Evolutionary conservation across 2,888 invertebrate species (phyloP), one percentile per base, ranked within the genome.

Genomic region (Cerastis leucographa): DNA sequence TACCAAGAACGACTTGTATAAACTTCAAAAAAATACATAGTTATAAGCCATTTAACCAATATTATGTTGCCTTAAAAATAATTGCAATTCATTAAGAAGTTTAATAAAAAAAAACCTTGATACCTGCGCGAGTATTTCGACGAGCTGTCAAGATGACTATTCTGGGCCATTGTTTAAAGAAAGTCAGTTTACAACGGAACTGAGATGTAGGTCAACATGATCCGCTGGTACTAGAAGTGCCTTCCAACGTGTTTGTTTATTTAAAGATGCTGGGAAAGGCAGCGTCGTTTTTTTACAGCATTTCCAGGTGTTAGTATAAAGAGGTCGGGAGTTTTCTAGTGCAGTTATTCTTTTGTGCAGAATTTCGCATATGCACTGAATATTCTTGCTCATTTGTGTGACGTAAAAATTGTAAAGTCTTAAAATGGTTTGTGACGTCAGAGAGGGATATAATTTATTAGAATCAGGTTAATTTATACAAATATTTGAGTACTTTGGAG

Each of bases 151-250:
- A 35, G 35, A n/a, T n/a, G n/a, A n/a, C n/a, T n/a, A n/a, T n/a
- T n/a, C n/a, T n/a, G n/a, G n/a, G n/a, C n/a, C n/a, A n/a, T n/a
- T 35, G 35, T 35, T 35, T 35, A 35, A 35, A 81, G 83, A 80
- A 84, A 85, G 76, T 72, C 78, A 54, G 56, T 42, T 68, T 68
- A 76, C 81, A 83, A 71, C 44, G 59, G 22, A 66, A 54, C 68
- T n/a, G 51, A 54, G 64, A 81, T 70, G 51, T 81, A 81, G 81
- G 81, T 83, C 79, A 72, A 51, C 62, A 44, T 42, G 61, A 70
- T 62, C 69, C 70, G 61, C 42, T 1, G 69, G 22, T 4, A 14
- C 72, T 73, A 19, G 61, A 71, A 76, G 62, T n/a, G 25, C 54
- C 66, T 44, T 49, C 35, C 40, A 44, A 61, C 61, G 56, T 29